phyloP scores from a whole-genome alignment of 2,888 invertebrate genomes.

The Drosophila birchii region DNA sequence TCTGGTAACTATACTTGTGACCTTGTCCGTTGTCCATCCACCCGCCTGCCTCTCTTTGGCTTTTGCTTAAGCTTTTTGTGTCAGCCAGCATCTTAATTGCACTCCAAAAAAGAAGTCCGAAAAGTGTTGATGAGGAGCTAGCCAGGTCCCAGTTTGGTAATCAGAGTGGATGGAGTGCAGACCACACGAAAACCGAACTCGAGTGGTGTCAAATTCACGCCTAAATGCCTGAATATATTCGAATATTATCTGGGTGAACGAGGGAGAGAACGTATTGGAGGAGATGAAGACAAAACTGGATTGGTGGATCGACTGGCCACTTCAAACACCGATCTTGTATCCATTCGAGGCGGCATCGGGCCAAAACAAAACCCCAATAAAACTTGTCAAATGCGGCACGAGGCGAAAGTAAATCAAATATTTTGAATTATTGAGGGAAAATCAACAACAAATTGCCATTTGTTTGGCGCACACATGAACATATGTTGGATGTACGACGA shows the following conservation, averaged over 20 bases:
- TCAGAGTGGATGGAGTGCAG: constrained; percentile 49
- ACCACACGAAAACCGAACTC: constrained; percentile 23
- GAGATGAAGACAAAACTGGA: constrained; percentile 19
- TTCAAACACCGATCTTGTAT: constrained; percentile 3
- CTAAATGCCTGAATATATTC: neutral
- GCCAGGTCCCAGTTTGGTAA: constrained; percentile 54
- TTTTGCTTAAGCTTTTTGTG: constrained; percentile 11
- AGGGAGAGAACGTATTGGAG: constrained; percentile 57
- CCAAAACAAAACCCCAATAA: constrained; percentile 26
- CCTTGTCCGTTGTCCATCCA: constrained; percentile 36
- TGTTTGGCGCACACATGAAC: constrained; percentile 18
- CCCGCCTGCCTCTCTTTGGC: constrained; percentile 10
- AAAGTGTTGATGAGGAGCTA: constrained; percentile 52
- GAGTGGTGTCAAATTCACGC: constrained; percentile 63
- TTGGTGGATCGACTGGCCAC: constrained; percentile 20
- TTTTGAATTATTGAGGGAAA: constrained; percentile 58
- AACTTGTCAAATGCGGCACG: constrained; percentile 31
- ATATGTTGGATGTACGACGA: constrained; percentile 16
- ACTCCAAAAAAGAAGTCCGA: constrained; percentile 49
- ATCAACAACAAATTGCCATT: constrained; percentile 48
- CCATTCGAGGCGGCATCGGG: constrained; percentile 1
- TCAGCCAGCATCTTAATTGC: constrained; percentile 59
- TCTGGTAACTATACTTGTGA: constrained; percentile 36
- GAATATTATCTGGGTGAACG: constrained; percentile 49
- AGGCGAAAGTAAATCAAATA: constrained; percentile 58